These are phyloP conservation scores for Lymantria dispar DNA, from an alignment of 2,888 invertebrate species.

Conservation along the genomic window DNA sequence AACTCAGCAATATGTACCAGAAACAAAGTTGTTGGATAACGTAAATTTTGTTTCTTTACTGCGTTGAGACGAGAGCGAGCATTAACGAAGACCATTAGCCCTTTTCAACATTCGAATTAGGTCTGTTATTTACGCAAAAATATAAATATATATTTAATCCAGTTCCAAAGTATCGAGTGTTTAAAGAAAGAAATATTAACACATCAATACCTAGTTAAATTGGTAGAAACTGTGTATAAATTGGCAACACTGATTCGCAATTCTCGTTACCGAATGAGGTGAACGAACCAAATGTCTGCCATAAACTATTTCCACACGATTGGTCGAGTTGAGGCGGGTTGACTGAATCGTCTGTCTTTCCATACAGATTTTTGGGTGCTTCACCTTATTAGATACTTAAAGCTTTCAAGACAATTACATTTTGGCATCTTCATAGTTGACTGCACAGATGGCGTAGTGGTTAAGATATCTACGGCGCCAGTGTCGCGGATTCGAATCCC, in stretches of 20 bases:
- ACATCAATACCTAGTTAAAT: conserved; percentile 2
- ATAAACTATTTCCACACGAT: conserved; percentile 59
- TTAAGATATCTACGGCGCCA: too few species aligned
- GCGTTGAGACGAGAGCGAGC: too few species aligned
- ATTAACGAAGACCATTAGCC: too few species aligned
- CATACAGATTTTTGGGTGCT: conserved; percentile 15
- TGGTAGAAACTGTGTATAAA: not conserved
- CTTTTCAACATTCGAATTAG: too few species aligned
- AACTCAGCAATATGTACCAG: too few species aligned
- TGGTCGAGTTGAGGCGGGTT: conserved; percentile 20
- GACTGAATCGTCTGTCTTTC: conserved; percentile 26
- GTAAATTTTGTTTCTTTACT: too few species aligned
- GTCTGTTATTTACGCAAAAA: too few species aligned
- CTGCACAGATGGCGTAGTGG: too few species aligned
- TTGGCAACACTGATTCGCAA: not conserved
- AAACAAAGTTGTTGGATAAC: too few species aligned
- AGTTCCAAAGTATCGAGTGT: not conserved
- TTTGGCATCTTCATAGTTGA: too few species aligned
- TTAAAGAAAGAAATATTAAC: not conserved
- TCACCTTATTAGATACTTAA: conserved; percentile 5
- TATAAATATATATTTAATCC: not conserved
- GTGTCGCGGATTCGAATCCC: too few species aligned
- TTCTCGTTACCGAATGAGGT: conserved; percentile 39
- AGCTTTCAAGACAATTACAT: too few species aligned
- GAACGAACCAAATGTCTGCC: conserved; percentile 45